Conservation (phyloP, 2,888 invertebrate genomes). For the Watsonalla cultraria region DNA sequence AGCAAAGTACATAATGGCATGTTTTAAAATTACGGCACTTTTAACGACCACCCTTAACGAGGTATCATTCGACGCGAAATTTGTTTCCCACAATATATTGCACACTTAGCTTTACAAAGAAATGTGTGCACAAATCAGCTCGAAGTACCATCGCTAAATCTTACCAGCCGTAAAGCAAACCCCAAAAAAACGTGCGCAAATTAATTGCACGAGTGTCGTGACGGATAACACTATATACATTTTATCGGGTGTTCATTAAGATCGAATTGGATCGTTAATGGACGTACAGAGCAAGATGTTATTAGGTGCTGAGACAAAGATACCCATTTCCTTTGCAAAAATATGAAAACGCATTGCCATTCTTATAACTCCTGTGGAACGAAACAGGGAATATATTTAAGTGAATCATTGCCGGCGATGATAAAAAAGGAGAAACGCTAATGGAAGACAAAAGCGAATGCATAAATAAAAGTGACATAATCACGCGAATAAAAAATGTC, state of each 20-base stretch:
- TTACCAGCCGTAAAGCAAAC: conserved; percentile 54
- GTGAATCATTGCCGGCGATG: conserved; percentile 50
- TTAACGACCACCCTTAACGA: conserved; percentile 53
- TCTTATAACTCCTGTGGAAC: conserved; percentile 42
- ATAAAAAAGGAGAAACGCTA: conserved; percentile 59
- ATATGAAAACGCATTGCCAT: conserved; percentile 30
- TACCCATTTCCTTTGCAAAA: conserved; percentile 49
- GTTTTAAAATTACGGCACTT: conserved; percentile 45
- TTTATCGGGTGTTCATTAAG: conserved; percentile 75
- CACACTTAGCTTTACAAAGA: conserved; percentile 65
- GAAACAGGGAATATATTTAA: conserved; percentile 47
- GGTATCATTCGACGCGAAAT: conserved; percentile 58
- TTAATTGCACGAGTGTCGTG: conserved; percentile 65
- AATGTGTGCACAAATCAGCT: conserved; percentile 66
- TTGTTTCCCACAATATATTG: conserved; percentile 65
- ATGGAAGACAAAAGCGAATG: conserved; percentile 72
- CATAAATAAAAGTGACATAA: conserved; percentile 73
- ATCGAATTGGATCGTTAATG: conserved; percentile 73
- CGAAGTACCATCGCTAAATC: conserved; percentile 60
- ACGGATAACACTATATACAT: conserved; percentile 71
- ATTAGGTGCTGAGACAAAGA: conserved; percentile 66
- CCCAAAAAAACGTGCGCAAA: conserved; percentile 58
- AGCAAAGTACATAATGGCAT: conserved; percentile 22
- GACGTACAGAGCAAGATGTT: conserved; percentile 55
- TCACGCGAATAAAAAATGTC: conserved; percentile 55